These are phyloP conservation scores for Crossocerus cetratus DNA, from an alignment of 2,888 invertebrate genomes.

Conservation along the genomic window DNA sequence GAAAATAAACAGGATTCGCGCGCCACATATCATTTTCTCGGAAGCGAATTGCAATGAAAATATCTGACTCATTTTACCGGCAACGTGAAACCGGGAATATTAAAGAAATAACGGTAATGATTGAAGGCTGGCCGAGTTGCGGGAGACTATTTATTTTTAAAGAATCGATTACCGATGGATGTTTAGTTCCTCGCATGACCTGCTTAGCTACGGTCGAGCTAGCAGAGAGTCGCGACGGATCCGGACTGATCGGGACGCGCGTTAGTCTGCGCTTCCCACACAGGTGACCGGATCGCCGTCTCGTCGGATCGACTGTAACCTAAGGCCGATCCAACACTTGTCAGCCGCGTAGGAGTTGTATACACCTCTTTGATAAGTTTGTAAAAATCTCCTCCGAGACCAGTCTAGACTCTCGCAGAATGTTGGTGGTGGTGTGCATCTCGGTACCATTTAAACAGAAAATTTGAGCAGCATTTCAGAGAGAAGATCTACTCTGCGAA, in stretches of 20 bases:
- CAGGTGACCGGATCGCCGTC: constrained; percentile 21
- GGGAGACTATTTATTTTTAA: background rate
- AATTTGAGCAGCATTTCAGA: too few relatives aligned
- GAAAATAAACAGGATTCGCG: too few relatives aligned
- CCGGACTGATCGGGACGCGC: background rate
- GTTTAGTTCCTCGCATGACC: background rate
- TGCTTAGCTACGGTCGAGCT: background rate
- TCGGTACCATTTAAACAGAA: too few relatives aligned
- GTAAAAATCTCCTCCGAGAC: too few relatives aligned
- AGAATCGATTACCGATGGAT: constrained; percentile 1
- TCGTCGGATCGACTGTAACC: constrained; percentile 46
- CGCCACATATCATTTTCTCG: too few relatives aligned
- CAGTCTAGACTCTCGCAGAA: too few relatives aligned
- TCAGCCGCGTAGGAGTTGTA: constrained; percentile 19
- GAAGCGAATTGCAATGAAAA: too few relatives aligned
- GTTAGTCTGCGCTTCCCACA: constrained; percentile 17
- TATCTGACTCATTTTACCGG: too few relatives aligned
- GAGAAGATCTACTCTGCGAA: too few relatives aligned
- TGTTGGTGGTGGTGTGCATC: too few relatives aligned
- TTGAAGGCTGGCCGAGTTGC: background rate
- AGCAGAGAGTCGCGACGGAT: background rate
- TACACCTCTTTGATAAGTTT: background rate
- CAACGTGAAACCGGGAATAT: background rate
- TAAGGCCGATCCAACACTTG: constrained; percentile 38
- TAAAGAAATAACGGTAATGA: background rate